Evolutionary conservation across 2,797 vertebrate species (phyloP).

Genomic region (Poecile montanus): DNA sequence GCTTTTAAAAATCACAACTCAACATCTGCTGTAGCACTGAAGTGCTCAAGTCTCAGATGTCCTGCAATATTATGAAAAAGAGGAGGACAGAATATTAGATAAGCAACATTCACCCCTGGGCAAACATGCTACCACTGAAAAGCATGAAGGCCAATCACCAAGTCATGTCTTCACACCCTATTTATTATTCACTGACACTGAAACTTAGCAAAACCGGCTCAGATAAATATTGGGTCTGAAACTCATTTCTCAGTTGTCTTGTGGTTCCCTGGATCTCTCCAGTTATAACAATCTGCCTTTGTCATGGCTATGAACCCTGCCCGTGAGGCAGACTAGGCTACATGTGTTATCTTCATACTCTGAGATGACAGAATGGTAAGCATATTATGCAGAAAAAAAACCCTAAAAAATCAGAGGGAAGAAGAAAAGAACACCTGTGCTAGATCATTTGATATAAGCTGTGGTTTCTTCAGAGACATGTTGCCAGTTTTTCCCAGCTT

Average conservation of each 20-base stretch:
- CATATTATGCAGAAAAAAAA: not conserved
- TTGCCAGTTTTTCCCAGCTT: not conserved
- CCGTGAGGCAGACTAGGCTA: not conserved
- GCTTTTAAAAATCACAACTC: not conserved
- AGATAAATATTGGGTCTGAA: not conserved
- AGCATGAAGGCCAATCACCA: not conserved
- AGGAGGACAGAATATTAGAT: not conserved
- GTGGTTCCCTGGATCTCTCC: not conserved
- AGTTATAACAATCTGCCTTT: not conserved
- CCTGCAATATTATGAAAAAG: not conserved
- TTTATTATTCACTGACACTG: rapidly evolving
- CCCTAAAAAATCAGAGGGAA: not conserved
- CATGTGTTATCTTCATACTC: not conserved
- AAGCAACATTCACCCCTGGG: not conserved
- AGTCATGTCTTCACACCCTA: not conserved
- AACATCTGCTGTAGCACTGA: not conserved
- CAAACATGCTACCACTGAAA: not conserved
- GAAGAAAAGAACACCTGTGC: not conserved
- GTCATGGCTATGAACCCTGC: rapidly evolving
- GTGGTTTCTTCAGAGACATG: not conserved
- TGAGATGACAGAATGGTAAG: not conserved
- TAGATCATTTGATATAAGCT: not conserved
- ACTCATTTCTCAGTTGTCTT: not conserved
- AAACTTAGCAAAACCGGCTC: not conserved
- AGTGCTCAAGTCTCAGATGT: not conserved